Percentiles rank a stretch among this genome's conserved stretches.
These are phyloP conservation scores for Hypsopygia costalis DNA, from an alignment of 2,888 invertebrate genomes.

Conservation along the genomic window DNA sequence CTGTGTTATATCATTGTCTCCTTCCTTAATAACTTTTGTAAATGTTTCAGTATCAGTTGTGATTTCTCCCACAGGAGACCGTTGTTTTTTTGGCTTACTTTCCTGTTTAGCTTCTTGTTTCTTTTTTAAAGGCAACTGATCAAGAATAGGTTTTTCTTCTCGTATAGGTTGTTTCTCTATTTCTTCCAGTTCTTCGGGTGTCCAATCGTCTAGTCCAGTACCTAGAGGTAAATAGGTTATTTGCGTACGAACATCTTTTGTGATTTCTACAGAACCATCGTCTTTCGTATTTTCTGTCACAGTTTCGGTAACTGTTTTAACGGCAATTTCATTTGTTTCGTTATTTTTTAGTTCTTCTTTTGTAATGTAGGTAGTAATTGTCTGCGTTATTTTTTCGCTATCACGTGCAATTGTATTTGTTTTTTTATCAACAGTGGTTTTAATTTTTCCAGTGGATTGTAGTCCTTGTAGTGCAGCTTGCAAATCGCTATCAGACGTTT, in stretches of 20 bases:
- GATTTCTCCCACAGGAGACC: constrained; percentile 69
- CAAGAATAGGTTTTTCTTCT: constrained; percentile 38
- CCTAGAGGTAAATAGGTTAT: constrained; percentile 72
- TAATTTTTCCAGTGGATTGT: constrained; percentile 61
- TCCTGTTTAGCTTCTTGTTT: constrained; percentile 37
- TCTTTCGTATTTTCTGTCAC: constrained; percentile 62
- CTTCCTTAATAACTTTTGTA: constrained; percentile 65
- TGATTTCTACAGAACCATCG: constrained; percentile 67
- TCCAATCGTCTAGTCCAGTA: constrained; percentile 67
- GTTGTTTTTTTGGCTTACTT: constrained; percentile 53
- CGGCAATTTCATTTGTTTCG: constrained; percentile 61
- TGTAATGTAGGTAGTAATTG: constrained; percentile 60
- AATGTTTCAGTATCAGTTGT: constrained; percentile 71
- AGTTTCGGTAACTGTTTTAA: constrained; percentile 70
- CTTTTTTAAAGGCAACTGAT: constrained; percentile 35
- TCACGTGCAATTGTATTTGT: constrained; percentile 67
- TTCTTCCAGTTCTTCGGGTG: constrained; percentile 65
- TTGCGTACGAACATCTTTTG: constrained; percentile 71
- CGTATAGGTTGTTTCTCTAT: constrained; percentile 51
- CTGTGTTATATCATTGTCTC: constrained; percentile 66
- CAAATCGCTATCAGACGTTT: constrained; percentile 63
- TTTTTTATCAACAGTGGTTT: constrained; percentile 69
- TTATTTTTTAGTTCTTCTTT: constrained; percentile 67
- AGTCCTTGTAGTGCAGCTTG: constrained; percentile 69
- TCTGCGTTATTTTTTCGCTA: constrained; percentile 66